Evolutionary conservation across 2,797 vertebrate species (phyloP), one percentile per base, ranked within the genome.

Genomic region (Lophius americanus): DNA sequence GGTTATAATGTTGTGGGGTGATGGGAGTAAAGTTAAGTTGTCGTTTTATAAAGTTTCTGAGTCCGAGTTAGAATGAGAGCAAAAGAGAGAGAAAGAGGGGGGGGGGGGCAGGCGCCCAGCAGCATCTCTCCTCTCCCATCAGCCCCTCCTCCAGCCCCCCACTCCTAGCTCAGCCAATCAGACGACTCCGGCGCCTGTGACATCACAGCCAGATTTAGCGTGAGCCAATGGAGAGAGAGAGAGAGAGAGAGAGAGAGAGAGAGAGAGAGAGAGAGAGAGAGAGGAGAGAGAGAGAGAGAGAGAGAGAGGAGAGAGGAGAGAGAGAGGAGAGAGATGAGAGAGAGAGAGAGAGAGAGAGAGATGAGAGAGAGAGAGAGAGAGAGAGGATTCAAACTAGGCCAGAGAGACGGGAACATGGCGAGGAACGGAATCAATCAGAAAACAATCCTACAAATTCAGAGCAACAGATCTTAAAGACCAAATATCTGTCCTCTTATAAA

Each of bases 131-230:
- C 84, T 85, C 89, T 90, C 85, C 86, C 89, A 88, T 87, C 88
- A 89, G 74, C 82, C 89, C 80, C 89, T 82, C 72, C 57, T 54
- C 62, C 82, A 79, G 76, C 78, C 85, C 80, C 80, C 87, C 76
- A 59, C 78, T 74, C 60, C 52, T 51, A 39, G 67, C 49, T 57
- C 70, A 70, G 76, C 93, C 92, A 93, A 93, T 92, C 84, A n/a
- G 51, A 46, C 4, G 13, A 43, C 81, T 70, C 68, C 35, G 74
- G 71, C 50, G 53, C 62, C 69, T 14, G 73, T 92, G 91, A 93
- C 82, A 89, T 94, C 93, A 93, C 82, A 94, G 92, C 91, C 85
- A 73, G 92, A 91, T 91, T 92, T 90, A 71, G 77, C 60, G 75
- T 41, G 75, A 93, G 89, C 91, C 92, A 93, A 94, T 93, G 82